phyloP scores from a whole-genome alignment of 2,888 invertebrate genomes.

The Urechis unicinctus region DNA sequence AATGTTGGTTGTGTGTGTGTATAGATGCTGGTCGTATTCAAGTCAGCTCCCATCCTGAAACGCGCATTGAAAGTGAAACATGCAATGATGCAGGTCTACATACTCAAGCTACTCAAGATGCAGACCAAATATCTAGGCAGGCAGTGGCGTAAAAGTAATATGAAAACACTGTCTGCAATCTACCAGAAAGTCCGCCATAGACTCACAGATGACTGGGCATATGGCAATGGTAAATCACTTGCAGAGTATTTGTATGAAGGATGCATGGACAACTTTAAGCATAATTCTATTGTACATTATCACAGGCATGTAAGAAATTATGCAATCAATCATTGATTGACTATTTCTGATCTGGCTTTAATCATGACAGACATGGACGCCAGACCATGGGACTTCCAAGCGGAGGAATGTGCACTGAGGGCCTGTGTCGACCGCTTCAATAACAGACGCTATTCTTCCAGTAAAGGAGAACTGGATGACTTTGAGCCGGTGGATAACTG shows the following conservation, averaged over 20 bases:
- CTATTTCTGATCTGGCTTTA: too few relatives aligned
- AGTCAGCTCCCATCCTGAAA: constrained; percentile 96
- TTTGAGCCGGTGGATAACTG: constrained; percentile 70
- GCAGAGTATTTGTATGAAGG: too few relatives aligned
- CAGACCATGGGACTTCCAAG: constrained; percentile 92
- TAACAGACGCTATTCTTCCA: constrained; percentile 70
- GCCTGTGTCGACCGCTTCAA: constrained; percentile 95
- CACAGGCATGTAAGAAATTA: background rate
- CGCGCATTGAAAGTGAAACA: constrained; percentile 77
- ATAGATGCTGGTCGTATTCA: constrained; percentile 95
- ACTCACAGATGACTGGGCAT: constrained; percentile 99
- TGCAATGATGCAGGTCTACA: constrained; percentile 96
- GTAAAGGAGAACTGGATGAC: constrained; percentile 56
- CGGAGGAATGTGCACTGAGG: constrained; percentile 90
- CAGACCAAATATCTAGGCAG: constrained; percentile 95
- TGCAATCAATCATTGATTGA: too few relatives aligned
- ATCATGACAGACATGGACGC: constrained; percentile 75
- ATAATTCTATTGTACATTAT: background rate
- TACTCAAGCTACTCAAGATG: constrained; percentile 96
- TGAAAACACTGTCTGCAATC: constrained; percentile 99
- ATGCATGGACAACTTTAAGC: too few relatives aligned
- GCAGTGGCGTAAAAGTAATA: constrained; percentile 98
- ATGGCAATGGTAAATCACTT: constrained; percentile 80
- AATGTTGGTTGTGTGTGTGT: constrained; percentile 20
- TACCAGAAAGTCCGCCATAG: constrained; percentile 90